phyloP scores from a whole-genome alignment of 2,888 invertebrate genomes.

The Cheilosia vulpina region DNA sequence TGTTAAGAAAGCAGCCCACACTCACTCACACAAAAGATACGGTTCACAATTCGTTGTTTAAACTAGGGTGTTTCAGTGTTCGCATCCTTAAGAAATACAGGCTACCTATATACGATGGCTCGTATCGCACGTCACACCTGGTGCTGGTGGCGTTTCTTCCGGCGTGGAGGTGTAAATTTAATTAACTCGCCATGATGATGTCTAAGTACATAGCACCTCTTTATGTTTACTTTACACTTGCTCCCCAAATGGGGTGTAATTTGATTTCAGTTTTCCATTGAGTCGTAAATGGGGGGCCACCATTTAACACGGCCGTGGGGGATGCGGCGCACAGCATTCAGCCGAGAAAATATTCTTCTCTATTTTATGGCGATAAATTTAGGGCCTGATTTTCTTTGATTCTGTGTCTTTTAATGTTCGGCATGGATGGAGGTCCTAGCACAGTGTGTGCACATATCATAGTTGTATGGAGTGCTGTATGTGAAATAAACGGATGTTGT shows the following conservation, averaged over 20 bases:
- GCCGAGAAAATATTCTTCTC: conserved; percentile 42
- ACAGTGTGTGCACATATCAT: conserved; percentile 9
- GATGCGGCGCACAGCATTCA: conserved; percentile 22
- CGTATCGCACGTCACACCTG: conserved; percentile 50
- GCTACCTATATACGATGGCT: conserved; percentile 3
- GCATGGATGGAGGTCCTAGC: not conserved
- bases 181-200: conserved; percentile 74
- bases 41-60: conserved; percentile 22
- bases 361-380: conserved; percentile 60
- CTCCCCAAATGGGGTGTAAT: conserved; percentile 64
- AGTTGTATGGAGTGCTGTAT: conserved; percentile 30
- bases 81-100: conserved; percentile 23
- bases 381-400: conserved; percentile 61
- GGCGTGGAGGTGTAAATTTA: conserved; percentile 72
- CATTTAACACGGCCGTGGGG: conserved; percentile 58
- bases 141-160: conserved; percentile 50
- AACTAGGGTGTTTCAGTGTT: conserved; percentile 43
- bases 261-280: conserved; percentile 69
- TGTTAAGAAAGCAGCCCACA: not conserved
- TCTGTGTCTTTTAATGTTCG: conserved; percentile 49
- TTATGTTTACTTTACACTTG: conserved; percentile 71
- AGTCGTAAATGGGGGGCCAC: conserved; percentile 59
- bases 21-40: conserved; percentile 16
- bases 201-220: conserved; percentile 70
- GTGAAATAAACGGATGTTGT: conserved; percentile 50